A percentile compares a stretch with the other conserved stretches of the same genome.
Conservation (phyloP, 2,888 invertebrate genomes). For the Exephanes ischioxanthus region DNA sequence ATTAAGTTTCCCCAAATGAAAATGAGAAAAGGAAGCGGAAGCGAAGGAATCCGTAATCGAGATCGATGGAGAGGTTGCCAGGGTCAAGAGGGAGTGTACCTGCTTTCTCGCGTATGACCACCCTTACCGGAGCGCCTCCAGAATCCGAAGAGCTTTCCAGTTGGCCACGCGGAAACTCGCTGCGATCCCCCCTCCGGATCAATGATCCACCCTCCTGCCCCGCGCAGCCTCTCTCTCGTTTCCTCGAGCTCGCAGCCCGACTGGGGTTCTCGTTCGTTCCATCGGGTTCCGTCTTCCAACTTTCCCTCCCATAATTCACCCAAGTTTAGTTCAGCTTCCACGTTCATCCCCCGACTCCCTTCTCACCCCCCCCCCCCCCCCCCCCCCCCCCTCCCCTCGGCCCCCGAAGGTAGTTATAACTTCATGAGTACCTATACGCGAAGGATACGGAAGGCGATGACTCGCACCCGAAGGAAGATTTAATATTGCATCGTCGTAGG, state of each 20-base stretch:
- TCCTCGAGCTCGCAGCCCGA: conserved; percentile 21
- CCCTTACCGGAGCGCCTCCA: conserved; percentile 21
- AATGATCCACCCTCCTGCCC: conserved; percentile 56
- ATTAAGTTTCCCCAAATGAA: conserved; percentile 37
- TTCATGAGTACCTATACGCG: conserved; percentile 57
- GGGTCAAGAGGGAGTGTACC: conserved; percentile 19
- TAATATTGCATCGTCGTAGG: conserved; percentile 52
- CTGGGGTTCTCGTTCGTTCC: conserved; percentile 21
- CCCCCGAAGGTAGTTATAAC: conserved; percentile 51
- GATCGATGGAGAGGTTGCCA: conserved; percentile 26
- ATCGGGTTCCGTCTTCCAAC: conserved; percentile 39
- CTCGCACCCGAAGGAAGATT: conserved; percentile 46
- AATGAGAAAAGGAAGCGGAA: conserved; percentile 27
- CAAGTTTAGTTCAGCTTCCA: conserved; percentile 59
- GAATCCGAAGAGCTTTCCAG: conserved; percentile 50
- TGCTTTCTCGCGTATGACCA: conserved; percentile 24
- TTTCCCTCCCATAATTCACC: conserved; percentile 64
- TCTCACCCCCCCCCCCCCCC: conserved; percentile 34
- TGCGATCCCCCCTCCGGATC: conserved; percentile 45
- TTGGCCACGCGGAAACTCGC: conserved; percentile 54
- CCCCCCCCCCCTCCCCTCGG: conserved; percentile 27
- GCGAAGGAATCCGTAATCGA: conserved; percentile 31
- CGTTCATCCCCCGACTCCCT: conserved; percentile 41
- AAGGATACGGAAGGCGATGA: conserved; percentile 21
- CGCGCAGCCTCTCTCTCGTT: conserved; percentile 39